Percentiles rank a stretch among this genome's conserved stretches.
Conservation (phyloP, 1,140 invertebrate genomes). For the Brachionus rubens region DNA sequence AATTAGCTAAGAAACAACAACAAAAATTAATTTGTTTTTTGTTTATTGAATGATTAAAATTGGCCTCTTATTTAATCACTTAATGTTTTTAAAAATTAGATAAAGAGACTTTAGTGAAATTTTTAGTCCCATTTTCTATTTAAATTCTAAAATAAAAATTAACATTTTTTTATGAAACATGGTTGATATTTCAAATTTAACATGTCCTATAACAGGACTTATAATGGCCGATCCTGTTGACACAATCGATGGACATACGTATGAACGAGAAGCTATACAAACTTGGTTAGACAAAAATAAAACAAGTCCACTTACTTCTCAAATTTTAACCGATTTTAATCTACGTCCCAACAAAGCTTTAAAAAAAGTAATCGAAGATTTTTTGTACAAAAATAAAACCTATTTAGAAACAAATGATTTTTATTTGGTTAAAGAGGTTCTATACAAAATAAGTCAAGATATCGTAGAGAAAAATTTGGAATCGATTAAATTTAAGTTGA, state of each 20-base stretch:
- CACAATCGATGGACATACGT: neutral
- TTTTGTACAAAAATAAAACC: neutral
- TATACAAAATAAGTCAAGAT: neutral
- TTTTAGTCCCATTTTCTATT: too few relatives aligned
- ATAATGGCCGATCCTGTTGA: constrained; percentile 9
- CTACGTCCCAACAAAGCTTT: neutral
- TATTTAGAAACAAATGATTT: neutral
- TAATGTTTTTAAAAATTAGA: too few relatives aligned
- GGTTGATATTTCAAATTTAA: neutral
- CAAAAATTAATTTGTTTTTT: too few relatives aligned
- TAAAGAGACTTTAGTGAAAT: too few relatives aligned
- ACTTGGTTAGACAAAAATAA: neutral
- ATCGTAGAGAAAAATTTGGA: neutral
- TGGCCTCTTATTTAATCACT: too few relatives aligned
- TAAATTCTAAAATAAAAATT: too few relatives aligned
- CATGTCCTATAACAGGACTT: neutral
- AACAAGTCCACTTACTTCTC: neutral
- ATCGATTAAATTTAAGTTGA: neutral
- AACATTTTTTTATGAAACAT: too few relatives aligned
- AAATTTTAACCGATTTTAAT: neutral
- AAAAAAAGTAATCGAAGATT: neutral
- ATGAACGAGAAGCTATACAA: constrained; percentile 3
- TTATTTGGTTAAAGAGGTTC: neutral
- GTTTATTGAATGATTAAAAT: too few relatives aligned
- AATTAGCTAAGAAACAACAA: too few relatives aligned